Base-by-base conservation (phyloP, 2,888 invertebrate species). In the Apocheima hispidaria region DNA sequence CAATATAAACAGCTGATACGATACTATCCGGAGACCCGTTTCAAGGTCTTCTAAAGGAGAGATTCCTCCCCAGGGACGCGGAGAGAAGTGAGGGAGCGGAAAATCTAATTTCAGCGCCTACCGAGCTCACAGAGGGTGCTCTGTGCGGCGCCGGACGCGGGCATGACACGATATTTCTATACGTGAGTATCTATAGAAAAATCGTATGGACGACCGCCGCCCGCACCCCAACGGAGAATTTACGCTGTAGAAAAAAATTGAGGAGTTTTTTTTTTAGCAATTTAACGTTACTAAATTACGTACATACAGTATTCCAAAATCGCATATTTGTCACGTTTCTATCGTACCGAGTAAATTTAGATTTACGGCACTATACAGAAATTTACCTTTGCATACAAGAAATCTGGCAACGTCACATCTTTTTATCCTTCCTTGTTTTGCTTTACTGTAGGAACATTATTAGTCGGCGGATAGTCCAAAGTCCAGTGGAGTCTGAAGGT, bases 1-100 rank as follows among this genome's bases (percentile, higher is more conserved):
- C 77, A 77, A 76, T 76, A 77, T 68, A 75, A 88, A 84, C 90
- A 90, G 90, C 90, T 90, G 90, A 90, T 88, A 83, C 75, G 35
- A 20, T 33, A 53, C 72, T 75, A 72, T 55, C 52, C 58, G 68
- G 70, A 72, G 73, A 73, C 74, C 63, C 70, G 73, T 78, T 78
- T 85, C 88, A 90, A 89, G 90, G 89, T 90, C 88, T 81, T 60
- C 35, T 21, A 23, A 75, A 72, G 71, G 80, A 70, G 70, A 63
- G 65, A 69, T 43, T 53, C 61, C 71, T 44, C 73, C 68, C 65
- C 57, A 33, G 58, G 63, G 62, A 58, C 57, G 56, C 52, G 67
- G 54, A 67, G 57, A 57, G 1, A 35, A 14, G 72, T 63, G 63
- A 54, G 61, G 63, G 68, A 66, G 70, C 66, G 58, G 67, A 73